Percentiles rank a stretch among this genome's conserved stretches.
These are phyloP conservation scores for Tachycineta bicolor DNA, from an alignment of 2,113 vertebrate species.

Conservation along the genomic window DNA sequence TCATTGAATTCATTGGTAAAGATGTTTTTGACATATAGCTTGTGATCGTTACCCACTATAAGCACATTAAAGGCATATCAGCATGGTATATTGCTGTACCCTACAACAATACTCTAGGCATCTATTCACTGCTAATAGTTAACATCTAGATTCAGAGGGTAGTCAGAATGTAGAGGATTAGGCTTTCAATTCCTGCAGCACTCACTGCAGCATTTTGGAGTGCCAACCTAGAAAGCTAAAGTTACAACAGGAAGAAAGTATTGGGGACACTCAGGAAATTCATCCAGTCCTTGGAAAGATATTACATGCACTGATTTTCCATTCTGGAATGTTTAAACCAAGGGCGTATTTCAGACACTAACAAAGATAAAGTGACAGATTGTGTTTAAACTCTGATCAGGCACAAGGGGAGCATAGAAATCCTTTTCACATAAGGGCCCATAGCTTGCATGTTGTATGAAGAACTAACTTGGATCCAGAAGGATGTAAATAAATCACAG, in stretches of 20 bases:
- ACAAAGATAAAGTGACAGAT: neutral
- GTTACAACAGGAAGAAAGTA: neutral
- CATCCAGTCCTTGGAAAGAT: neutral
- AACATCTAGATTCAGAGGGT: neutral
- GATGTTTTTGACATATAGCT: neutral
- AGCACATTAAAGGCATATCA: neutral
- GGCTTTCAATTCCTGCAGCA: neutral
- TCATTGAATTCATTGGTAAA: neutral
- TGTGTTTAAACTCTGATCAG: neutral
- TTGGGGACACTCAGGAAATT: neutral
- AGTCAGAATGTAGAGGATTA: neutral
- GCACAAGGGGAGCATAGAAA: neutral
- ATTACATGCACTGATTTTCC: neutral
- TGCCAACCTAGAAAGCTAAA: neutral
- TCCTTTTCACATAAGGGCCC: neutral
- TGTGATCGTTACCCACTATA: neutral
- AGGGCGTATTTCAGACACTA: neutral
- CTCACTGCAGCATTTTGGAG: neutral
- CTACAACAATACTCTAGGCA: constrained; percentile 18
- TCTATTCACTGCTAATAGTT: neutral
- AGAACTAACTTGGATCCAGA: neutral
- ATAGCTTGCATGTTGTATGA: neutral
- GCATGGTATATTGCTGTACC: neutral
- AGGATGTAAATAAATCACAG: neutral
- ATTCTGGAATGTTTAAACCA: neutral